Base-by-base conservation (phyloP, 2,113 vertebrate species). In the Crotalus helleri region DNA sequence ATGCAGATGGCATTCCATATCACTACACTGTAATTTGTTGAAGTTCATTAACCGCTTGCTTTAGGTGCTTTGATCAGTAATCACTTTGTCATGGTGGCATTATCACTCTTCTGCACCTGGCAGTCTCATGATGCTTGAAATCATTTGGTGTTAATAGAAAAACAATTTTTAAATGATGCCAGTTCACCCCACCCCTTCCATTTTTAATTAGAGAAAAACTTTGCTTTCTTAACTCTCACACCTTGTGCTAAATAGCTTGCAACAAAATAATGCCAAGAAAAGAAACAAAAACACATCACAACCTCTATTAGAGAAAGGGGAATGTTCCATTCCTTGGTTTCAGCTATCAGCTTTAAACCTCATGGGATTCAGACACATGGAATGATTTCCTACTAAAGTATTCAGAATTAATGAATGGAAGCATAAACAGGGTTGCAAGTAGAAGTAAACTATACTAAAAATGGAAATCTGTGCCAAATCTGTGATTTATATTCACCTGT, bases 131-230 rank as follows among this genome's bases (percentile, higher is more conserved):
- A 6, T 94, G 90, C 91, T 94, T 81, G 91, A 90, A 94, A 54
- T 44, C 53, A 2, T 90, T 93, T 64, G 90, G 0, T 23, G 0
- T 0, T 61, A 93, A 17, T 17, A 24, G 86, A 9, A 44, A 33
- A 94, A 90, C 93, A 95, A 94, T 86, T 90, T 85, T 89, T 55
- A 53, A 92, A 89, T 64, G 49, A 64, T 21, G 57, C 49, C 24
- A 59, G 57, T 29, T 55, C 74, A 49, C 33, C 49, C 88, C 55
- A 29, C 93, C 59, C 55, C 69, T 23, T 54, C 55, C 57, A 46
- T n/a, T 49, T n/a, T 90, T 23, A 87, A 55, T 46, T 61, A 58
- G 55, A 86, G 57, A 54, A 74, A 90, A 87, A 88, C 12, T n/a
- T 44, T 15, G 51, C 81, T 64, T 87, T 19, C 46, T 26, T 2